These are phyloP conservation scores for Chelmon rostratus DNA, from an alignment of 2,797 vertebrate species.

Conservation along the genomic window DNA sequence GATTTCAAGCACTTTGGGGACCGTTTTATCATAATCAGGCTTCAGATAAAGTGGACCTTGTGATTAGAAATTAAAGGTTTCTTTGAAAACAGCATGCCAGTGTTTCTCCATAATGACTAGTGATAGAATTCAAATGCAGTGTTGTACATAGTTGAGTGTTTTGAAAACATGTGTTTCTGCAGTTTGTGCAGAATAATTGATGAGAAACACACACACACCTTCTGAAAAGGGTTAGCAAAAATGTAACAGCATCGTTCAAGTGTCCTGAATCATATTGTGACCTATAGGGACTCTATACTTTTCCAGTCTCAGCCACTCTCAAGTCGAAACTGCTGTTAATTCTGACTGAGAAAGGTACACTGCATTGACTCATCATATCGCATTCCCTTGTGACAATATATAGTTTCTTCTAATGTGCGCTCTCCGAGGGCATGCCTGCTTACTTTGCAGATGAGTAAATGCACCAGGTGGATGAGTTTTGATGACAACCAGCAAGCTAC, in stretches of 20 bases:
- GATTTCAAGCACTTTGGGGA: conserved; percentile 3
- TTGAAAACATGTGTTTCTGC: neutral
- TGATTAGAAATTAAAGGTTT: conserved; percentile 10
- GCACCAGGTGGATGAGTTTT: conserved; percentile 20
- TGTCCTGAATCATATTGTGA: neutral
- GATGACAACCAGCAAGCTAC: conserved; percentile 32
- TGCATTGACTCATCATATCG: conserved; percentile 42
- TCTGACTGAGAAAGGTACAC: conserved; percentile 39
- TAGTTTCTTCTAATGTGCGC: conserved; percentile 7
- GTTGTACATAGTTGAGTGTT: neutral
- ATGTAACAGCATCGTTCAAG: neutral
- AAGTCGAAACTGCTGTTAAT: conserved; percentile 11
- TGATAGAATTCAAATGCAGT: neutral
- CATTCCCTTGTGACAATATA: conserved; percentile 10
- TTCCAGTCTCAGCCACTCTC: conserved; percentile 20
- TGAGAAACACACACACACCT: neutral
- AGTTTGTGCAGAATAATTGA: neutral
- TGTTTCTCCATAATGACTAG: neutral
- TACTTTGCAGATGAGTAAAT: conserved; percentile 48
- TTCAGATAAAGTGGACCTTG: neutral
- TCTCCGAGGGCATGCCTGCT: conserved; percentile 11
- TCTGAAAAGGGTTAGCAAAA: neutral
- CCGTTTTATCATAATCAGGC: neutral
- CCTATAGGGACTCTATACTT: neutral
- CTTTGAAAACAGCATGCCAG: neutral